Evolutionary conservation across 2,888 invertebrate genomes (phyloP), one percentile per base, ranked within the genome.

Genomic region (Thumatha senex): DNA sequence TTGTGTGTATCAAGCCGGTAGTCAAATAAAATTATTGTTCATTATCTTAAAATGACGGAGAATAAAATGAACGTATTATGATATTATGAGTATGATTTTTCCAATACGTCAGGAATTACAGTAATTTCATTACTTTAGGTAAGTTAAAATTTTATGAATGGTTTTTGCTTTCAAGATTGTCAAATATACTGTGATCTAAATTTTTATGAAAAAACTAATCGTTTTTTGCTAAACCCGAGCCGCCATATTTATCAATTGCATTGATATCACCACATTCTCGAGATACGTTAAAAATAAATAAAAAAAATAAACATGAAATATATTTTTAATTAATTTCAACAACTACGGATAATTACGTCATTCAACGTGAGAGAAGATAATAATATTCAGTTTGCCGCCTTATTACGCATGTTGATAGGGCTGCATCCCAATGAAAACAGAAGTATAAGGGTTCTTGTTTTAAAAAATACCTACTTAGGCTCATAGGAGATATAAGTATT

Each of bases 11-110:
- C 11, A 14, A 29, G 24, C 24, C 12, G 18, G 24, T 14, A 35
- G 13, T 40, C 33, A 33, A 46, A 46, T 46, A 39, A 46, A 33
- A 46, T 46, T 33, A 46, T 40, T 24, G 33, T 11, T 10, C 40
- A 35, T 47, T 47, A 40, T 15, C 29, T 40, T 35, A 35, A 41
- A 41, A 29, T 14, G 29, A 15, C 14, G 15, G 30, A 36, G n/a
- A n/a, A 41, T 47, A 30, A 41, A 30, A 29, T 41, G 34, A 35
- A 47, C 41, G 35, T 47, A 35, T 14, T 14, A 15, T 7, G 40
- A 40, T 33, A 33, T 47, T 18, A 14, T 29, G 14, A 30, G 15
- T 31, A 30, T 29, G 13, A 33, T 42, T 40, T n/a, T 24, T n/a
- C 8, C 3, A 24, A 8, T 40, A 9, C 5, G 18, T 24, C 18